These are phyloP conservation scores for Heliconius hortense DNA, from an alignment of 2,888 invertebrate genomes.

Conservation along the genomic window DNA sequence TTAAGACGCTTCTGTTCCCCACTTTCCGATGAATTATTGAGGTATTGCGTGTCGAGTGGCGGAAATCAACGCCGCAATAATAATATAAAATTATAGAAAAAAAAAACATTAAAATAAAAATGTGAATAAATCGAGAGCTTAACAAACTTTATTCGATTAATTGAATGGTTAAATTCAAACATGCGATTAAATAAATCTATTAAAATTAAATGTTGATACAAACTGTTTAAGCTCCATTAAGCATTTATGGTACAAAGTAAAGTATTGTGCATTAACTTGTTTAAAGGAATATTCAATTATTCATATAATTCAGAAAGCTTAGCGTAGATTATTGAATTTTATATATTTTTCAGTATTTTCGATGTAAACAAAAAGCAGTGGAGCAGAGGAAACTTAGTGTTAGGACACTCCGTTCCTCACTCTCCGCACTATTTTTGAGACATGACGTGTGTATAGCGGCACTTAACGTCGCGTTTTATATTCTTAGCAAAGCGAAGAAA, in stretches of 20 bases:
- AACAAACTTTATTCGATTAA: not conserved
- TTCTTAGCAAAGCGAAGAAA: too few species aligned
- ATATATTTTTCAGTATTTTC: not conserved
- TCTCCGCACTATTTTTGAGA: too few species aligned
- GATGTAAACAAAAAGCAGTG: too few species aligned
- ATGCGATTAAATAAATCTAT: slow-evolving; percentile 18
- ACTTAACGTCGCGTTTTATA: too few species aligned
- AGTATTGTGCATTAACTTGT: slow-evolving; percentile 14
- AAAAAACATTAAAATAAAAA: not conserved
- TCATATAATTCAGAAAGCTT: not conserved
- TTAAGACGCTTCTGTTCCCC: too few species aligned
- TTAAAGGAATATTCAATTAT: not conserved
- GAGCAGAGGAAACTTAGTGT: too few species aligned
- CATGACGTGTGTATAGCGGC: too few species aligned
- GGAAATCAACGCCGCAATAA: not conserved
- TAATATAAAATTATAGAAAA: not conserved
- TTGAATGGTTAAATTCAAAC: not conserved
- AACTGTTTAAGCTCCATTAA: slow-evolving; percentile 18
- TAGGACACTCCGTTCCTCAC: too few species aligned
- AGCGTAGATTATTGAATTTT: not conserved
- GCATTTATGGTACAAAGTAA: slow-evolving; percentile 3
- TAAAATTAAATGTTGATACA: slow-evolving; percentile 13
- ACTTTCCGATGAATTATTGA: too few species aligned
- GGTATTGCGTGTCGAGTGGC: too few species aligned
- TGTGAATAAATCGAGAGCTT: not conserved